Evolutionary conservation across 2,797 vertebrate genomes (phyloP), one percentile per base, ranked within the genome.

Genomic region (Fringilla coelebs): DNA sequence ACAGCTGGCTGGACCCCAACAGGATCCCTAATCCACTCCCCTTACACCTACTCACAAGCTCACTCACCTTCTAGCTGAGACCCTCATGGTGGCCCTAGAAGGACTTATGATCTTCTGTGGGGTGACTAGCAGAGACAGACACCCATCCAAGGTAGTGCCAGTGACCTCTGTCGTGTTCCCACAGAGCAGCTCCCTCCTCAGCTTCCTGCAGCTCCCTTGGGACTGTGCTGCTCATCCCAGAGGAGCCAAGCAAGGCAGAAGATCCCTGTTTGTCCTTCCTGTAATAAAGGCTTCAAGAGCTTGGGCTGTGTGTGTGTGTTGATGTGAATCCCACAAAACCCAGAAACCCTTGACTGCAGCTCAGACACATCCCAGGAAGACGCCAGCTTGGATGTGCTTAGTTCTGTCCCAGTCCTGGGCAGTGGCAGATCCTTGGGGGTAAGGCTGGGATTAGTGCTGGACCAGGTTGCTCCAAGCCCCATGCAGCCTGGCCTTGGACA

Each of bases 281-380:
- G 41, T 49, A 94, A 94, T 95, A 92, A 94, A 96, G 36, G 67
- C 71, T 75, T 82, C 2, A 43, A 86, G 68, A 86, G 8, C 67
- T 80, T 32, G 1, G 49, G 29, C n/a, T 52, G 70, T 72, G 49
- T 66, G 58, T 72, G 43, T 75, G 52, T 17, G 4, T 71, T 45
- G 78, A 46, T 79, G 28, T 0, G 2, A 24, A 54, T 6, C 65
- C 36, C 58, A 62, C 26, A 40, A 18, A 68, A 40, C 9, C 15
- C 26, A 68, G 58, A 54, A n/a, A 24, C 25, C 45, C 41, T 26
- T 13, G 32, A 1, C n/a, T 8, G 41, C 49, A 32, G 38, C 29
- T 79, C 24, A 11, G 17, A 22, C 48, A 2, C 40, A 7, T 12
- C 49, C 45, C 58, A 15, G 72, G 75, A 51, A 32, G 36, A 28